Evolutionary conservation across 2,113 vertebrate genomes (phyloP), one percentile per base, ranked within the genome.

Genomic region (Bujurquina vittata): DNA sequence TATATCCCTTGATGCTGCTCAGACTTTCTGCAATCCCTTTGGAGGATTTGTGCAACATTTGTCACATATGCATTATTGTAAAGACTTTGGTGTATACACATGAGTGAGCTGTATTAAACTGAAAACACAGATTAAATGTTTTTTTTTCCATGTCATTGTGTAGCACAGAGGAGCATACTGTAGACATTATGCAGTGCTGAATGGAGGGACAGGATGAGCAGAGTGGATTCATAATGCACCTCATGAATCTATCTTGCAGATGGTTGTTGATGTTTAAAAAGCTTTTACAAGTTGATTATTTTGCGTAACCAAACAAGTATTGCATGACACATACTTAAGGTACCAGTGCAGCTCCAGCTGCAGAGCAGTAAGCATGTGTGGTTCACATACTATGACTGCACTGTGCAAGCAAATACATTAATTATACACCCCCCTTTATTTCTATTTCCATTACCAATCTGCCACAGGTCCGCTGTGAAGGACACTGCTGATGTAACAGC

Each of bases 381-480:
- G 59, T 91, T 84, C 67, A 83, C 77, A 88, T 7, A 18, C 6
- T 22, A 79, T 10, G 35, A 84, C 75, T 75, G 72, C 58, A 58
- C 61, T 12, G 23, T n/a, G 40, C 74, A 65, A 74, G 67, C 77
- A 87, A 81, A 90, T 74, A 54, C 52, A 78, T 75, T 60, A 84
- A 89, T 88, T 83, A 77, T 37, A 83, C 60, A 18, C 15, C 4
- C 59, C 54, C 37, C 22, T 23, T 56, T 59, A 49, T 35, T 33
- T 14, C 40, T 35, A 20, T 76, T 40, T 65, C 87, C 76, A 10
- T 79, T 84, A 37, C 56, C 43, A 62, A 61, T 80, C 49, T 55
- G 52, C 46, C 63, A 43, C 55, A 46, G 76, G 43, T 57, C 75
- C 40, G 57, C 75, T 67, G 67, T 85, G 89, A 92, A 92, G 88